phyloP scores from a whole-genome alignment of 2,113 vertebrate genomes.

The Caranx melampygus region DNA sequence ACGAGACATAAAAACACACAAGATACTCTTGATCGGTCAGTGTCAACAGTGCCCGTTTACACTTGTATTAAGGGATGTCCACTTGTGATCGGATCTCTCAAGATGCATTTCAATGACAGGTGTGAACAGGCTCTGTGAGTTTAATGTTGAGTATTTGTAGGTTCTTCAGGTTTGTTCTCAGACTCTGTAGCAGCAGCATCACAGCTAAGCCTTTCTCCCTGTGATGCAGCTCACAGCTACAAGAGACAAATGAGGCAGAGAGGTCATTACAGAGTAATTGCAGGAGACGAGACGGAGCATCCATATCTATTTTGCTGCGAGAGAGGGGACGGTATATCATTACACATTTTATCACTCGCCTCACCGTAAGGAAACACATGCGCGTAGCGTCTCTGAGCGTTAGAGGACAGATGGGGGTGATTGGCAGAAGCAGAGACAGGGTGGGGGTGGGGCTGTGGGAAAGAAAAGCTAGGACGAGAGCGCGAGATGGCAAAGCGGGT shows the following conservation, averaged over 20 bases:
- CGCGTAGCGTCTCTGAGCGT: neutral
- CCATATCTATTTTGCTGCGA: conserved; percentile 5
- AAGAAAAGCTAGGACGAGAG: conserved; percentile 16
- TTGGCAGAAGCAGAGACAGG: neutral
- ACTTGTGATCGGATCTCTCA: no score
- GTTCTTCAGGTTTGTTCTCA: neutral
- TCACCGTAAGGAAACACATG: neutral
- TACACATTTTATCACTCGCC: conserved; percentile 26
- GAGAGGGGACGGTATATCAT: conserved; percentile 18
- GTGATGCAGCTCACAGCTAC: neutral
- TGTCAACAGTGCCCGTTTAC: no score
- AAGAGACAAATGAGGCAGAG: conserved; percentile 36
- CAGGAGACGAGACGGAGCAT: conserved; percentile 23
- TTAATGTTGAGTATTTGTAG: neutral
- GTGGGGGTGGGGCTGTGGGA: neutral
- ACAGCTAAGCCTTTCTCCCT: neutral
- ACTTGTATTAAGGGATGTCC: no score
- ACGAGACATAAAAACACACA: no score
- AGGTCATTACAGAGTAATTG: conserved; percentile 42
- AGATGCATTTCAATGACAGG: no score
- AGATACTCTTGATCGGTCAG: no score
- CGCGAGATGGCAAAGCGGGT: neutral
- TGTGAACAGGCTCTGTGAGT: no score
- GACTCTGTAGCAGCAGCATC: neutral
- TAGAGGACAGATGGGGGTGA: conserved; percentile 48